These are phyloP conservation scores for Eurois occulta DNA, from an alignment of 2,888 invertebrate species.

Conservation along the genomic window DNA sequence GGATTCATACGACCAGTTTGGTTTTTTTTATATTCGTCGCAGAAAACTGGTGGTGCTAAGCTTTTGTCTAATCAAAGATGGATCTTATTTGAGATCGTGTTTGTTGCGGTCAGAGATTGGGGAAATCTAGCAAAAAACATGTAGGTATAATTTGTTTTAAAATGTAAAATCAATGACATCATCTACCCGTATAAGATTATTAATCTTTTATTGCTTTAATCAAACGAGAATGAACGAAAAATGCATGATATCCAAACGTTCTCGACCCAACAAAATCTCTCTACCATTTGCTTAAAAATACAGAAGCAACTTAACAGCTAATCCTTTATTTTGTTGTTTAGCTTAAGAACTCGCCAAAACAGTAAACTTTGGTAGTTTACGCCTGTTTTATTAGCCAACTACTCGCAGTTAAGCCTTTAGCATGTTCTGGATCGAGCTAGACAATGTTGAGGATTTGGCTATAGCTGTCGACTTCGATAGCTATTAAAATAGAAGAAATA, in stretches of 20 bases:
- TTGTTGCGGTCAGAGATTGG: not conserved
- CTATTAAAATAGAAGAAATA: not conserved
- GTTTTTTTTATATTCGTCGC: constrained; percentile 9
- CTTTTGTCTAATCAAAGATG: not conserved
- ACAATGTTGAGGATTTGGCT: constrained; percentile 9
- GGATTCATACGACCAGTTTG: constrained; percentile 17
- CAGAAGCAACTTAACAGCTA: constrained; percentile 15
- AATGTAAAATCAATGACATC: constrained; percentile 15
- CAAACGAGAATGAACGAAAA: not conserved
- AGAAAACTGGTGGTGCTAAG: not conserved
- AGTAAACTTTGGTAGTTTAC: constrained; percentile 51
- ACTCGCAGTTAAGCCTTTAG: constrained; percentile 26
- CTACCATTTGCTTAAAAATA: constrained; percentile 14
- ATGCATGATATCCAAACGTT: not conserved
- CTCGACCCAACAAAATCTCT: not conserved
- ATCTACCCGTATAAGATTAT: not conserved
- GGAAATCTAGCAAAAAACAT: constrained; percentile 6
- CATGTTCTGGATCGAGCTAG: constrained; percentile 13
- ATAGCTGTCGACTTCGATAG: not conserved
- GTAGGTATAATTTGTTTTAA: constrained; percentile 7
- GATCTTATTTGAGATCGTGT: not conserved
- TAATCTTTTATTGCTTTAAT: not conserved
- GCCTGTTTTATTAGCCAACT: constrained; percentile 52
- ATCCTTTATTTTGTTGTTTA: constrained; percentile 32
- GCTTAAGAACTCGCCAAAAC: constrained; percentile 34